Base-by-base conservation (phyloP, 2,113 vertebrate species). In the Spea bombifrons region DNA sequence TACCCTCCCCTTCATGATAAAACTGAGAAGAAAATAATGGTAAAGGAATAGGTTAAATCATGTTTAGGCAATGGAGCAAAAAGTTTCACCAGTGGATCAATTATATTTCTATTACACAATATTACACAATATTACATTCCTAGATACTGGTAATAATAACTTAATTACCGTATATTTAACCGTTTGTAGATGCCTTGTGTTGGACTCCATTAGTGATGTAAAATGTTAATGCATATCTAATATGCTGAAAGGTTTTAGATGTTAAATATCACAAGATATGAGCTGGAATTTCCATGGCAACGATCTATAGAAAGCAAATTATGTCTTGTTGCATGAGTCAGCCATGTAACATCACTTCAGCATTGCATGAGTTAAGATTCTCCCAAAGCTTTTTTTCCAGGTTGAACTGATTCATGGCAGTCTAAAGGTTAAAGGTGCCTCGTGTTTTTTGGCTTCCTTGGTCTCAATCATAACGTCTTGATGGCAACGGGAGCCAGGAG, bases 261-360 rank as follows among this genome's bases (percentile, higher is more conserved):
- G 73, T 79, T 66, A 79, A 79, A 79, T 67, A 72, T 79, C 77
- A 73, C 77, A 66, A 66, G 70, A 79, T 48, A 57, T 79, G 70
- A 73, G 69, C 69, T 30, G 71, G 70, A 6, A 73, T 79, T 79
- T 79, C 77, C 77, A 79, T 79, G 77, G 77, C 70, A 79, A 79
- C 77, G 8, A 73, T 73, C 70, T 79, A 79, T 79, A 71, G 77
- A 79, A 73, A 66, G 57, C 46, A 50, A 72, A 73, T 13, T 48
- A 8, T 48, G 44, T 57, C 47, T 64, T 16, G 46, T 44, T 7
- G 8, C 47, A 71, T 66, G 44, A 55, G 6, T 78, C 69, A 52
- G 49, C 43, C 44, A 16, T 55, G 52, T 9, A 48, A 30, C 9
- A 48, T 71, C 13, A 48, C 7, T 9, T 45, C 63, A 57, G 70